Evolutionary conservation across 2,113 vertebrate species (phyloP).

Genomic region (cat (Felis catus)): F.catus_Fca126_mat1.0 CM031413.1:31446001-31446500

Average conservation of each 20-base stretch:
- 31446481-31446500: background rate
- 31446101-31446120: background rate
- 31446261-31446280: background rate
- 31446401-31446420: background rate
- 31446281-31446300: background rate
- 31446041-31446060: conserved; percentile 16
- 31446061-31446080: background rate
- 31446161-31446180: background rate
- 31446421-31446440: background rate
- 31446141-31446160: background rate
- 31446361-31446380: background rate
- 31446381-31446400: background rate
- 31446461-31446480: background rate
- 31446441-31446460: background rate
- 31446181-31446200: background rate
- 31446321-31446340: background rate
- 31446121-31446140: background rate
- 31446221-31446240: background rate
- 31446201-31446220: background rate
- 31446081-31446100: background rate
- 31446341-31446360: background rate
- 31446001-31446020: background rate
- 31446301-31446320: background rate
- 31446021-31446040: background rate
- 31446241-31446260: background rate